These are phyloP conservation scores for Enteromius argenteus DNA, from an alignment of 2,797 vertebrate species.

Conservation along the genomic window DNA sequence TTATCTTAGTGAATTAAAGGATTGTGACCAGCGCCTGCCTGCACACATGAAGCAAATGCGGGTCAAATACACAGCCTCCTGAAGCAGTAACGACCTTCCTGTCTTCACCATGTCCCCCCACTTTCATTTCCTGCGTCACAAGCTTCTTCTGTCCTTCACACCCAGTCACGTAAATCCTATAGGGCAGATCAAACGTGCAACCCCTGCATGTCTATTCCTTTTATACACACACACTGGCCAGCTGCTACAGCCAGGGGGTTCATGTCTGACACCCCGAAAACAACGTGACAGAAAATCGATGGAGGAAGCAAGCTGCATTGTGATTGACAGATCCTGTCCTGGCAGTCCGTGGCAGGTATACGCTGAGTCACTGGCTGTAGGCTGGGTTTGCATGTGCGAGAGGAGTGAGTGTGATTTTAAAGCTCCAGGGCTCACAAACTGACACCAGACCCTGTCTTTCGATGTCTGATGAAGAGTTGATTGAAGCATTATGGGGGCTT, in stretches of 20 bases:
- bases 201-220: not conserved
- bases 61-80: not conserved
- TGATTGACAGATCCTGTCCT: constrained; percentile 42
- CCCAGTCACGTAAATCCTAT: constrained; percentile 12
- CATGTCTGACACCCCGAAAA: constrained; percentile 31
- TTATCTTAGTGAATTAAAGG: constrained; percentile 42
- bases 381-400: not conserved
- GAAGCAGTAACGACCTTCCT: constrained; percentile 12
- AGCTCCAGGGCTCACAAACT: constrained; percentile 1
- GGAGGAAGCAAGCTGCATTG: constrained; percentile 9
- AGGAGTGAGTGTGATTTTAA: constrained; percentile 19
- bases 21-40: constrained; percentile 2
- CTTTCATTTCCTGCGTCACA: constrained; percentile 8
- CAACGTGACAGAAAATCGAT: constrained; percentile 32
- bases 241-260: constrained; percentile 25
- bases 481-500: constrained; percentile 16
- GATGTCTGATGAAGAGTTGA: not conserved
- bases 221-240: constrained; percentile 32
- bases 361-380: constrained; percentile 32
- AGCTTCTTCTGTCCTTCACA: constrained; percentile 25
- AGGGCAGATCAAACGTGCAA: constrained; percentile 9
- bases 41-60: constrained; percentile 8
- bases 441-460: not conserved
- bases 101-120: not conserved
- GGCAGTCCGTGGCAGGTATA: constrained; percentile 6